These are phyloP conservation scores for Arge pagana DNA, from an alignment of 2,888 invertebrate species.

Conservation along the genomic window DNA sequence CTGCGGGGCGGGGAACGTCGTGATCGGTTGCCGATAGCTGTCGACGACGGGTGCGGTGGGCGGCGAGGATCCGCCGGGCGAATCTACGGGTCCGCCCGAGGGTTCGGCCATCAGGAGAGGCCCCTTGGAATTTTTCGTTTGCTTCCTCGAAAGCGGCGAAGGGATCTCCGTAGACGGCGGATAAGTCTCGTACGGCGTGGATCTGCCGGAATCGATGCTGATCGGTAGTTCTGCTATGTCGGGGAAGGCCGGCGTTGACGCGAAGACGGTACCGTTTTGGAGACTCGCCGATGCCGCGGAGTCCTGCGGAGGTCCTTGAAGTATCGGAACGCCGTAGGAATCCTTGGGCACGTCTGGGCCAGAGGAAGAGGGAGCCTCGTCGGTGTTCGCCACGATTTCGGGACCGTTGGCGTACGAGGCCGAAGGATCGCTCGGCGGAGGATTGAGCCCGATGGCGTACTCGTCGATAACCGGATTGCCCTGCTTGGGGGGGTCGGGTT, in stretches of 20 bases:
- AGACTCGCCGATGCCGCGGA: neutral
- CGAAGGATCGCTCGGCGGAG: conserved; percentile 29
- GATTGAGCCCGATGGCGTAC: conserved; percentile 23
- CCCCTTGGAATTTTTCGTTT: neutral
- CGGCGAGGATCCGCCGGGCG: too few relatives aligned
- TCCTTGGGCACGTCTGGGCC: neutral
- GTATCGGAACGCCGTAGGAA: conserved; percentile 1
- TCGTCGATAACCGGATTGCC: conserved; percentile 30
- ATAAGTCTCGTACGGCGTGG: neutral
- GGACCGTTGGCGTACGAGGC: conserved; percentile 13
- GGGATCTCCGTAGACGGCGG: conserved; percentile 9
- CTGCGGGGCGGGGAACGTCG: neutral
- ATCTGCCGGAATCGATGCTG: neutral
- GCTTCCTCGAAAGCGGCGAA: neutral
- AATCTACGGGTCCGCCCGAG: too few relatives aligned
- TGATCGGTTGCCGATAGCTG: conserved; percentile 9
- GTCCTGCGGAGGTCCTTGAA: neutral
- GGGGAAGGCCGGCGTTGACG: conserved; percentile 3
- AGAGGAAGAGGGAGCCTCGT: neutral
- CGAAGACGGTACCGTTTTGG: neutral
- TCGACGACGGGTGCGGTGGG: too few relatives aligned
- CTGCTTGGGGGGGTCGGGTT: conserved; percentile 29
- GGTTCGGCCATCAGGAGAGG: neutral
- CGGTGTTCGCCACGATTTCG: conserved; percentile 18
- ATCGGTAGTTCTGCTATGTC: conserved; percentile 2